These are phyloP conservation scores for Aphodius sticticus DNA, from an alignment of 2,888 invertebrate species.

Conservation along the genomic window DNA sequence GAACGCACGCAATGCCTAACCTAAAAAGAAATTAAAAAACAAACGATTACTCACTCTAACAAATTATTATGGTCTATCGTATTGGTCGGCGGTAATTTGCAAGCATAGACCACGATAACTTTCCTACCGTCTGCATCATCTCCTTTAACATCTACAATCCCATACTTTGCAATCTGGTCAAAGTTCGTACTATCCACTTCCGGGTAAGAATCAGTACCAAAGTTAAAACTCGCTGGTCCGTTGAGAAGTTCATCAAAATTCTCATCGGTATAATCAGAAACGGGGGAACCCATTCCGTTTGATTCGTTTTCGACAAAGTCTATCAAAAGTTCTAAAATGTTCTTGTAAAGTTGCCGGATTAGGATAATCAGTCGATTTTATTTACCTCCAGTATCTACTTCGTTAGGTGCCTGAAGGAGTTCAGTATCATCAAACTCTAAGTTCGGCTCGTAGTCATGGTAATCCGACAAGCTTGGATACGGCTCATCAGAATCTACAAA, in stretches of 20 bases:
- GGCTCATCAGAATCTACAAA: constrained; percentile 68
- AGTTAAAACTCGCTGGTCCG: constrained; percentile 60
- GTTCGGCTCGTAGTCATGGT: constrained; percentile 94
- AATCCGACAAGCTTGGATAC: constrained; percentile 88
- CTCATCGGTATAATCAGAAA: constrained; percentile 89
- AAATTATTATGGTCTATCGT: constrained; percentile 69
- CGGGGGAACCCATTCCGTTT: constrained; percentile 69
- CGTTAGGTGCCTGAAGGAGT: constrained; percentile 70
- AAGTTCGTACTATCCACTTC: constrained; percentile 65
- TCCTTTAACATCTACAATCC: constrained; percentile 85
- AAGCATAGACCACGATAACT: constrained; percentile 96
- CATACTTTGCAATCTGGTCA: constrained; percentile 74
- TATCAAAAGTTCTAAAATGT: constrained; percentile 44
- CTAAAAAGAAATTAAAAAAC: constrained; percentile 27
- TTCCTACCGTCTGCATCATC: constrained; percentile 88
- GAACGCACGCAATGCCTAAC: background rate
- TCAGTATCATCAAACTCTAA: constrained; percentile 97
- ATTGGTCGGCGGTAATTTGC: constrained; percentile 68
- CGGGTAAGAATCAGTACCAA: constrained; percentile 57
- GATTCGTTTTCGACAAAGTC: constrained; percentile 57
- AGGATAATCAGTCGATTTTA: background rate
- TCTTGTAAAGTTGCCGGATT: constrained; percentile 8
- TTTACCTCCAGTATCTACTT: constrained; percentile 72
- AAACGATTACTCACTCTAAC: constrained; percentile 65
- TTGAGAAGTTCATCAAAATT: constrained; percentile 87